Evolutionary conservation across 2,113 vertebrate genomes (phyloP), one percentile per base, ranked within the genome.

Genomic region (Cacatua alba): DNA sequence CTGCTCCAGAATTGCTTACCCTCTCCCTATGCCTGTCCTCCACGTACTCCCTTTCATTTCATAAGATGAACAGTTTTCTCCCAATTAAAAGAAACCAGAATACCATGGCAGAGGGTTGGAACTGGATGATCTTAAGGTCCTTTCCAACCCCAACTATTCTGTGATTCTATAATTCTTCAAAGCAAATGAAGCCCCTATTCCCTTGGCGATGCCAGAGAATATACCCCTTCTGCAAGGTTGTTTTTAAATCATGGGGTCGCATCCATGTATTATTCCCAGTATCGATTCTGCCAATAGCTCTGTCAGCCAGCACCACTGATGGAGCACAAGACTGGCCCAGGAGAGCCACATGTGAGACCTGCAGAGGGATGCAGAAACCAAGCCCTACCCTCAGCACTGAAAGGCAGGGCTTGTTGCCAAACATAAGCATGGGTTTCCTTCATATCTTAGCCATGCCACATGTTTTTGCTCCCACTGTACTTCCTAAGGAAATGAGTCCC

Each of bases 181-280:
- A 71, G 37, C 85, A 90, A 94, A 82, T 21, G 13, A 86, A 95
- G 49, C 26, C 18, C 35, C 37, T 82, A 7, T 57, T 89, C 43
- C 23, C 59, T 74, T 44, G 1, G 19, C 0, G 1, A 85, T 3
- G 5, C 18, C 2, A 1, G 51, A 82, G 55, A 88, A 88, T 0
- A 0, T 13, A 24, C 87, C 6, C 0, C 49, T 85, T 59, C 59
- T 39, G 18, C 39, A 74, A 89, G 51, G 41, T 9, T 44, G 1
- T 23, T 78, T 80, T 44, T 44, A 85, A n/a, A 75, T 53, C 60
- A 69, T 3, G 12, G 41, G 63, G 63, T 71, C 0, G 0, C 35
- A 80, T 81, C 35, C 43, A 23, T 14, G 2, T 25, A 39, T 68
- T 83, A 74, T 44, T 86, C 86, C 74, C 48, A 48, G 17, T 49